Conservation (phyloP, 2,888 invertebrate genomes). For the Anodontia alba region DNA sequence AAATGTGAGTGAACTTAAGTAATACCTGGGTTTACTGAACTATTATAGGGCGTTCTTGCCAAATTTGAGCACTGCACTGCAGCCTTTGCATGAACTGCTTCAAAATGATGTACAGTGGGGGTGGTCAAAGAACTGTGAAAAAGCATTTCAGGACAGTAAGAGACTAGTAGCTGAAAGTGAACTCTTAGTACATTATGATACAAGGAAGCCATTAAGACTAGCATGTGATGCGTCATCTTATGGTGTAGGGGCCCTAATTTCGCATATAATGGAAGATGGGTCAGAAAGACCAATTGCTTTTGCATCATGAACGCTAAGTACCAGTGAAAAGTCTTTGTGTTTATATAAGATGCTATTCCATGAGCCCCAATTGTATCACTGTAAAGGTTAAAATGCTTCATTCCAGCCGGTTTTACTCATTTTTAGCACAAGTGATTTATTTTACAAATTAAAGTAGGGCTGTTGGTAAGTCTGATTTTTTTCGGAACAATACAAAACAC, state of each 20-base stretch:
- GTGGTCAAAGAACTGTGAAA: not conserved
- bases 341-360: no score
- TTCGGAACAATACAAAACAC: no score
- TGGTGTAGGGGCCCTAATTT: slow-evolving; percentile 61
- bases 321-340: no score
- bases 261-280: slow-evolving; percentile 27
- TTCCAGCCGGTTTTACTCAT: no score
- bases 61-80: slow-evolving; percentile 40
- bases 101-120: not conserved
- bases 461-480: no score
- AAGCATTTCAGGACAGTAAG: not conserved
- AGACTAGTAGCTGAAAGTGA: slow-evolving; percentile 1
- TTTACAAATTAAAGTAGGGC: no score
- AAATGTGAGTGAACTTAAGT: slow-evolving; percentile 33
- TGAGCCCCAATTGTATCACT: no score
- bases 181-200: slow-evolving; percentile 84
- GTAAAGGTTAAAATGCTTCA: no score
- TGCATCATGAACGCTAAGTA: no score
- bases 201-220: slow-evolving; percentile 69
- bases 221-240: no score
- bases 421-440: no score
- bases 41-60: slow-evolving; percentile 41
- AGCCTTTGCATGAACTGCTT: slow-evolving; percentile 49
- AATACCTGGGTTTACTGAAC: slow-evolving; percentile 34
- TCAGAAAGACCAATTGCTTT: not conserved